Evolutionary conservation across 2,888 invertebrate genomes (phyloP).

Genomic region (Eilema caniola): DNA sequence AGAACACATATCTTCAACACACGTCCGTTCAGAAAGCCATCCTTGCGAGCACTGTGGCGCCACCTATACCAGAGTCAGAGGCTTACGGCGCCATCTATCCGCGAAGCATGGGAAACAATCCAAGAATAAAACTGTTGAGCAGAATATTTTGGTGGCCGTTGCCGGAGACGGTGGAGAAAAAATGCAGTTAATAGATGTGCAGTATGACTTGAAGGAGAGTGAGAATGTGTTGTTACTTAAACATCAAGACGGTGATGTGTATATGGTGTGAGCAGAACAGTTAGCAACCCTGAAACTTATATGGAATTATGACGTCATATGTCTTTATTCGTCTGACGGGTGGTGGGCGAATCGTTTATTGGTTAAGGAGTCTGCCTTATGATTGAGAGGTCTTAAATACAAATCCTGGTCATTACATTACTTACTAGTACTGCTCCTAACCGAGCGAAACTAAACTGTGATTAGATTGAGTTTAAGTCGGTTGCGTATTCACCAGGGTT

Average conservation of each 20-base stretch:
- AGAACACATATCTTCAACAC: conserved; percentile 72
- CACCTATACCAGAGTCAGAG: conserved; percentile 67
- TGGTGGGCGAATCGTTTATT: too few relatives aligned
- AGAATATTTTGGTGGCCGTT: conserved; percentile 33
- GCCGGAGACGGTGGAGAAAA: conserved; percentile 26
- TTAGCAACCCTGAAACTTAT: neutral
- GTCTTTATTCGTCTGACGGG: too few relatives aligned
- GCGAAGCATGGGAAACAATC: conserved; percentile 65
- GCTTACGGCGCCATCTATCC: conserved; percentile 68
- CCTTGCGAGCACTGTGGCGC: conserved; percentile 70
- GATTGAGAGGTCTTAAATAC: too few relatives aligned
- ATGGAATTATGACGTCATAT: too few relatives aligned
- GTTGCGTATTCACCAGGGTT: neutral
- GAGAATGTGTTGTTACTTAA: conserved; percentile 47
- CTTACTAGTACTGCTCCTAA: too few relatives aligned
- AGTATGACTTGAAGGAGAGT: conserved; percentile 48
- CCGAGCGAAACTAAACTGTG: too few relatives aligned
- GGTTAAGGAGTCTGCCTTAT: too few relatives aligned
- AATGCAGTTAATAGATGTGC: conserved; percentile 34
- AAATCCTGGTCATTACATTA: too few relatives aligned
- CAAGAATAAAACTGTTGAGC: conserved; percentile 32
- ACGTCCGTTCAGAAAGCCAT: conserved; percentile 66
- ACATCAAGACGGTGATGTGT: conserved; percentile 47
- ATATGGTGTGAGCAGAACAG: conserved; percentile 40
- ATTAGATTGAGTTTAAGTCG: too few relatives aligned